Evolutionary conservation across 2,113 vertebrate genomes (phyloP).

Genomic region (Conger conger): DNA sequence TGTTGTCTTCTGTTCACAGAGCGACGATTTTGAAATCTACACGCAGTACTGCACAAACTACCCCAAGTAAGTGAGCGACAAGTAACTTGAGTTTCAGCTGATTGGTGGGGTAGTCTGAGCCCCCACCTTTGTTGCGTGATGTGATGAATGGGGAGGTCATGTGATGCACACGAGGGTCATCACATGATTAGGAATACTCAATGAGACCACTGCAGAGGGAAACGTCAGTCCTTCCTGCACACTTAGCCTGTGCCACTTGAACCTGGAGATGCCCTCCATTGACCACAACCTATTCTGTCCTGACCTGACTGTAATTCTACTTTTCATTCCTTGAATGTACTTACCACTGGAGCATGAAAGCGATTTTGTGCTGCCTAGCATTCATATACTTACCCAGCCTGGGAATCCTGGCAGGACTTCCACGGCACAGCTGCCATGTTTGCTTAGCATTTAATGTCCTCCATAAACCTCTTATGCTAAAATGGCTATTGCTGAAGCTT

Average conservation of each 20-base stretch:
- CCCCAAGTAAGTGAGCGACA: slow-evolving; percentile 82
- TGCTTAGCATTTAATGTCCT: not conserved
- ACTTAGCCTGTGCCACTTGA: not conserved
- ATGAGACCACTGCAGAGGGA: not conserved
- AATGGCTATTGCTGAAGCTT: not conserved
- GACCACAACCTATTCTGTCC: not conserved
- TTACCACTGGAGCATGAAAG: not conserved
- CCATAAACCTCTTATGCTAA: not conserved
- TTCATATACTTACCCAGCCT: not conserved
- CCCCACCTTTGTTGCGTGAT: not conserved
- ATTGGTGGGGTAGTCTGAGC: not conserved
- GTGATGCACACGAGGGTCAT: not conserved
- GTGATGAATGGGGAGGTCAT: not conserved
- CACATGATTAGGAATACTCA: not conserved
- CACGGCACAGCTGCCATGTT: not conserved
- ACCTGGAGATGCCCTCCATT: not conserved
- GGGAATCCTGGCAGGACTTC: not conserved
- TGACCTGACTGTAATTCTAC: not conserved
- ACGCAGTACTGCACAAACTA: slow-evolving; percentile 99
- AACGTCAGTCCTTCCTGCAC: not conserved
- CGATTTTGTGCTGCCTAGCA: not conserved
- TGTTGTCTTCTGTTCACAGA: slow-evolving; percentile 64
- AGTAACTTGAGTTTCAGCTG: not conserved
- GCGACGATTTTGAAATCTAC: slow-evolving; percentile 94
- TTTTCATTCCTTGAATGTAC: not conserved